A percentile compares a stretch with the other conserved stretches of the same genome.
Evolutionary conservation across 2,888 invertebrate genomes (phyloP).

Genomic region (Oasisia sp.): DNA sequence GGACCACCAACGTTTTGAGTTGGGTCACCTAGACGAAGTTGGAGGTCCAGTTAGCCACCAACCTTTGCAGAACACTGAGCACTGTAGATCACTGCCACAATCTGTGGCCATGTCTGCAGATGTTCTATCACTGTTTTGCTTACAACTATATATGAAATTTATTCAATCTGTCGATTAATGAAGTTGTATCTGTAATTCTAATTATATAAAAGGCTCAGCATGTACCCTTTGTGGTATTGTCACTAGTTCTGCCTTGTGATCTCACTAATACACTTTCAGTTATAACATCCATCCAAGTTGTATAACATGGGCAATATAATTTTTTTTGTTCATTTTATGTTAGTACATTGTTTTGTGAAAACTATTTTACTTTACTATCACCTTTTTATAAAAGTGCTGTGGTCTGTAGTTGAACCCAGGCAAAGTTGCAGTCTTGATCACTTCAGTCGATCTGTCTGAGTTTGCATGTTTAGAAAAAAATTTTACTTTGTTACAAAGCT

Average conservation of each 20-base stretch:
- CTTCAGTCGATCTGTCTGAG: neutral
- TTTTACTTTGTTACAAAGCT: neutral
- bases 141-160: too few species aligned
- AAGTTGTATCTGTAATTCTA: too few species aligned
- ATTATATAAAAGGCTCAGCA: too few species aligned
- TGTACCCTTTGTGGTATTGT: neutral
- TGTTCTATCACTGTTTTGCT: too few species aligned
- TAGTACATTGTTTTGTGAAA: neutral
- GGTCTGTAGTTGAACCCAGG: neutral
- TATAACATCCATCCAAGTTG: neutral
- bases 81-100: too few species aligned
- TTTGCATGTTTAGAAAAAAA: neutral
- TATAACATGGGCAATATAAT: neutral
- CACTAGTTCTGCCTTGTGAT: neutral
- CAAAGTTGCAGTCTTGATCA: neutral
- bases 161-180: too few species aligned
- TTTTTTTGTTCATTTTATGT: neutral
- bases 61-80: too few species aligned
- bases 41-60: too few species aligned
- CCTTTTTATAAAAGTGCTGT: neutral
- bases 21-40: too few species aligned
- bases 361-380: neutral
- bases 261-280: neutral
- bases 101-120: too few species aligned
- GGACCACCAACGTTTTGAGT: too few species aligned